Conservation (phyloP, 35 echinoderm and acorn worm species). For the Eucidaris tribuloides region DNA sequence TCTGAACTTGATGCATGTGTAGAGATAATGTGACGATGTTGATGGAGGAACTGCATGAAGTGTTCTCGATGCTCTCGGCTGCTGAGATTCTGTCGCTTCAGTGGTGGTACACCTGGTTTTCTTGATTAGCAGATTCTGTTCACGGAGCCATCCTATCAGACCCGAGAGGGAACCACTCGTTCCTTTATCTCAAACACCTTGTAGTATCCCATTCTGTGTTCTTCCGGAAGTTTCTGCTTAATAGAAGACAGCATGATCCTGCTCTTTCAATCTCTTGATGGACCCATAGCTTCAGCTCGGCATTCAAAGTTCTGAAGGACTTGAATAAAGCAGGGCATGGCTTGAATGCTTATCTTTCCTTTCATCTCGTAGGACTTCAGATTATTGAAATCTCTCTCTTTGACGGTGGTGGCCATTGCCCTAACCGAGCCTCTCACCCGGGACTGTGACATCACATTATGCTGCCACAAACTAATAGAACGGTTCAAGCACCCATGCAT, state of each 20-base stretch:
- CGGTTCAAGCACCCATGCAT: too few species aligned
- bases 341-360: neutral
- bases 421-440: too few species aligned
- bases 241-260: slow-evolving; percentile 68
- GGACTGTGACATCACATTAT: too few species aligned
- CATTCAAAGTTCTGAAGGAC: slow-evolving; percentile 55
- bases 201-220: slow-evolving; percentile 49
- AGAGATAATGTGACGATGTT: slow-evolving; percentile 42
- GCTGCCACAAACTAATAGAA: too few species aligned
- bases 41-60: slow-evolving; percentile 32
- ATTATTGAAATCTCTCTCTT: neutral
- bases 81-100: neutral
- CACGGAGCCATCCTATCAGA: slow-evolving; percentile 46
- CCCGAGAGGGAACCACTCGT: slow-evolving; percentile 42
- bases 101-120: slow-evolving; percentile 37
- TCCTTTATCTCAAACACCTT: slow-evolving; percentile 44
- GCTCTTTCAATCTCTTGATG: slow-evolving; percentile 55
- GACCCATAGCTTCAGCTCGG: slow-evolving; percentile 46
- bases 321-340: slow-evolving; percentile 49
- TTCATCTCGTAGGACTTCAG: neutral
- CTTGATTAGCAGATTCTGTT: slow-evolving; percentile 45
- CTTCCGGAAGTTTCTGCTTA: slow-evolving; percentile 57
- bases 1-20: slow-evolving; percentile 73
- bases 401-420: too few species aligned
- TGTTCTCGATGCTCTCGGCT: slow-evolving; percentile 8